A percentile compares a stretch with the other conserved stretches of the same genome.
Conservation (phyloP, 2,113 vertebrate species). For the Struthidea cinerea region DNA sequence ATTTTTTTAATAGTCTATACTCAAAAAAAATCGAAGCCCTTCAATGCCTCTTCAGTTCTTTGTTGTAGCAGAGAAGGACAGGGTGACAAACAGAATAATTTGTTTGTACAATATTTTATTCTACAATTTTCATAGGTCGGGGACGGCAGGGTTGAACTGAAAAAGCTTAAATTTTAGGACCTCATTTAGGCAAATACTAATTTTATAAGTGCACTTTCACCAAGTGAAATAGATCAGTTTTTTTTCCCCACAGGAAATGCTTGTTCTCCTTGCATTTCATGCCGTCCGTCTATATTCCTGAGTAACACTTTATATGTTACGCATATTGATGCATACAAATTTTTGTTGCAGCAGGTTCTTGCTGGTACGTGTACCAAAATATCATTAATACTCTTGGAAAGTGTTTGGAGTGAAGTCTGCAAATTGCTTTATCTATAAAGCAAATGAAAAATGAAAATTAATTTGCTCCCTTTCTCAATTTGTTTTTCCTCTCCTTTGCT, state of each 20-base stretch:
- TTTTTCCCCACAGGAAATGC: neutral
- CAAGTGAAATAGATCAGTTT: neutral
- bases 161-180: neutral
- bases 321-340: neutral
- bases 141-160: neutral
- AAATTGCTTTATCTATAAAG: neutral
- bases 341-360: neutral
- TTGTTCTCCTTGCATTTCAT: neutral
- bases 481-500: neutral
- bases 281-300: neutral
- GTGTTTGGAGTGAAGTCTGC: neutral
- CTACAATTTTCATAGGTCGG: neutral
- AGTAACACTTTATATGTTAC: neutral
- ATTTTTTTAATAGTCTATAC: neutral
- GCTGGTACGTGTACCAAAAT: neutral
- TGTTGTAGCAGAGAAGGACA: neutral
- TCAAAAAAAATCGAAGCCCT: neutral
- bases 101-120: neutral
- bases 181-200: neutral
- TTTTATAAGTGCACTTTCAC: neutral
- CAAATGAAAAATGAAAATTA: neutral
- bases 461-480: neutral
- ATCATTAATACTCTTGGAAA: neutral
- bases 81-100: neutral
- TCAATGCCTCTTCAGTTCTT: neutral